These are phyloP conservation scores for Cyaniris semiargus DNA, from an alignment of 2,888 invertebrate species.

Conservation along the genomic window DNA sequence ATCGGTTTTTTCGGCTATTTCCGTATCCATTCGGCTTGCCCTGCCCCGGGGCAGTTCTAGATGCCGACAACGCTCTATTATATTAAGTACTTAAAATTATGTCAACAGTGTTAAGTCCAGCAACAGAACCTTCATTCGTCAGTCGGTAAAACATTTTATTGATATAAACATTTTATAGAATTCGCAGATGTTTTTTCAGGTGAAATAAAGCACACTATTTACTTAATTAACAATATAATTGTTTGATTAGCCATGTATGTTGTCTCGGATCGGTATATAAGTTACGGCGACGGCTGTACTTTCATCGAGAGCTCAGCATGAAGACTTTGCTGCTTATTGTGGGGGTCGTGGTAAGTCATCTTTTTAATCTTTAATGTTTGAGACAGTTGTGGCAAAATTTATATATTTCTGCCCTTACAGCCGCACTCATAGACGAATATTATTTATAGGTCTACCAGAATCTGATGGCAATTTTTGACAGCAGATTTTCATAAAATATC, in stretches of 20 bases:
- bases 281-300: background rate
- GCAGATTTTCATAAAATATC: no score
- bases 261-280: background rate
- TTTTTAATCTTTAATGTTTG: background rate
- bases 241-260: background rate
- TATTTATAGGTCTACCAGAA: no score
- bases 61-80: no score
- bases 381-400: no score
- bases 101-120: no score
- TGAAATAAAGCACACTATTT: background rate
- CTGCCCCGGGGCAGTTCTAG: no score
- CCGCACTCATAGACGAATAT: no score
- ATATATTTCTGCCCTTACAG: no score
- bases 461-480: no score
- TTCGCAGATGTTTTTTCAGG: background rate
- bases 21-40: no score
- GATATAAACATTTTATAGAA: background rate
- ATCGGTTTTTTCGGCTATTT: no score
- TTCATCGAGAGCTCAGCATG: conserved; percentile 7
- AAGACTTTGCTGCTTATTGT: background rate
- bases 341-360: background rate
- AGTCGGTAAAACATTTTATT: background rate
- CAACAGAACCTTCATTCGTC: background rate
- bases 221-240: conserved; percentile 13
- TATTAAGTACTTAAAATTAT: no score